Evolutionary conservation across 2,797 vertebrate species (phyloP).

Genomic region (Epinephelus awoara): DNA sequence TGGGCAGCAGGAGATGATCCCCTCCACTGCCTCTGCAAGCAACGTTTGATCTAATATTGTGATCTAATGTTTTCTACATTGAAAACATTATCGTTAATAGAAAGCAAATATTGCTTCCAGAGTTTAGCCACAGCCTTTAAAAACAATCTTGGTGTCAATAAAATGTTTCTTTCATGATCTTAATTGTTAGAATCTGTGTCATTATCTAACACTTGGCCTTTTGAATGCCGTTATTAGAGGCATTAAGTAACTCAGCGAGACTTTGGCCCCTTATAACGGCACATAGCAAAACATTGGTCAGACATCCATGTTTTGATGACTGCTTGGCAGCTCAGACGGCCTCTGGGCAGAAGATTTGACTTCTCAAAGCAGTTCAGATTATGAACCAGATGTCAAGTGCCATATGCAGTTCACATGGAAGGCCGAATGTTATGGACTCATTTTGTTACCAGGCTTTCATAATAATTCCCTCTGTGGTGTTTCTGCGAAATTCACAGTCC

Average conservation of each 20-base stretch:
- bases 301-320: constrained; percentile 61
- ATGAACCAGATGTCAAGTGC: constrained; percentile 71
- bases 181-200: constrained; percentile 7
- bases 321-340: constrained; percentile 52
- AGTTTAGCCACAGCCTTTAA: constrained; percentile 1
- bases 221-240: constrained; percentile 17
- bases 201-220: constrained; percentile 30
- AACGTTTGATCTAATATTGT: constrained; percentile 2
- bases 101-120: constrained; percentile 16
- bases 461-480: constrained; percentile 25
- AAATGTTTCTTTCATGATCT: neutral
- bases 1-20: constrained; percentile 24
- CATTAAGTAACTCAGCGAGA: constrained; percentile 34
- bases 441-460: constrained; percentile 54
- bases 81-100: constrained; percentile 1
- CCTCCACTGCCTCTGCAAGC: constrained; percentile 11
- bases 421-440: constrained; percentile 52
- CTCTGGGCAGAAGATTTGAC: constrained; percentile 55
- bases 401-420: constrained; percentile 61
- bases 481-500: constrained; percentile 39
- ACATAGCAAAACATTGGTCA: constrained; percentile 44
- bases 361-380: constrained; percentile 53
- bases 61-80: neutral
- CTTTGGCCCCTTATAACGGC: constrained; percentile 22
- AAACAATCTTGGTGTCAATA: neutral